Conservation (phyloP, 2,888 invertebrate species). For the Falcaria lacertinaria region DNA sequence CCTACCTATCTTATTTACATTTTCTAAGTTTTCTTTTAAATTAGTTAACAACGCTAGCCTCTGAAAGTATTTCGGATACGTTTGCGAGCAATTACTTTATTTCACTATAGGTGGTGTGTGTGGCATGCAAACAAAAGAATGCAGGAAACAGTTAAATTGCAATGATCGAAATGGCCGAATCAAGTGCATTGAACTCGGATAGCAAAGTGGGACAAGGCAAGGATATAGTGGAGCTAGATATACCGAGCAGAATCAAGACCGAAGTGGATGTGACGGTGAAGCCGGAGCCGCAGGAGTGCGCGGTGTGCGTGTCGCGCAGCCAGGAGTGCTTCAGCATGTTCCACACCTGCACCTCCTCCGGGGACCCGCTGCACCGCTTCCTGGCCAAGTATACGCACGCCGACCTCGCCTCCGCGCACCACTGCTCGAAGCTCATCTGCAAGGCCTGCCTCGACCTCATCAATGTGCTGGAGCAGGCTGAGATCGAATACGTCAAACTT, state of each 20-base stretch:
- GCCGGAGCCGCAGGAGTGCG: slow-evolving; percentile 55
- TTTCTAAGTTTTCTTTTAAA: too few species aligned
- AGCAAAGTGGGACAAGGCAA: slow-evolving; percentile 35
- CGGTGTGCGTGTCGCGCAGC: slow-evolving; percentile 46
- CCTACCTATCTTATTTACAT: too few species aligned
- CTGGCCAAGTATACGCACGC: slow-evolving; percentile 46
- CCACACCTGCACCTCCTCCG: slow-evolving; percentile 38
- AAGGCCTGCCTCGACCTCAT: slow-evolving; percentile 57
- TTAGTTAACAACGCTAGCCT: too few species aligned
- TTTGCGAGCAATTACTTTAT: neutral
- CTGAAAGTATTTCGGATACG: neutral
- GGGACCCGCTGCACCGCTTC: slow-evolving; percentile 43
- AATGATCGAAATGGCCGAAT: slow-evolving; percentile 45
- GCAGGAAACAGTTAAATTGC: slow-evolving; percentile 3
- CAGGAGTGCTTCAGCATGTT: slow-evolving; percentile 43
- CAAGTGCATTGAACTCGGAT: slow-evolving; percentile 48
- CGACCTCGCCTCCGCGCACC: slow-evolving; percentile 31
- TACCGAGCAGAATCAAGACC: slow-evolving; percentile 36
- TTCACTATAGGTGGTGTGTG: neutral
- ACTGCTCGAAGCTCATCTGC: slow-evolving; percentile 46
- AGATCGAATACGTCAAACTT: slow-evolving; percentile 56
- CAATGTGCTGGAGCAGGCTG: slow-evolving; percentile 60
- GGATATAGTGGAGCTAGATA: slow-evolving; percentile 20
- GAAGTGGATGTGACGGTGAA: slow-evolving; percentile 51
- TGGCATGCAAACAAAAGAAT: neutral